These are phyloP conservation scores for Zaprionus ornatus DNA, from an alignment of 1,140 invertebrate genomes.

Conservation along the genomic window DNA sequence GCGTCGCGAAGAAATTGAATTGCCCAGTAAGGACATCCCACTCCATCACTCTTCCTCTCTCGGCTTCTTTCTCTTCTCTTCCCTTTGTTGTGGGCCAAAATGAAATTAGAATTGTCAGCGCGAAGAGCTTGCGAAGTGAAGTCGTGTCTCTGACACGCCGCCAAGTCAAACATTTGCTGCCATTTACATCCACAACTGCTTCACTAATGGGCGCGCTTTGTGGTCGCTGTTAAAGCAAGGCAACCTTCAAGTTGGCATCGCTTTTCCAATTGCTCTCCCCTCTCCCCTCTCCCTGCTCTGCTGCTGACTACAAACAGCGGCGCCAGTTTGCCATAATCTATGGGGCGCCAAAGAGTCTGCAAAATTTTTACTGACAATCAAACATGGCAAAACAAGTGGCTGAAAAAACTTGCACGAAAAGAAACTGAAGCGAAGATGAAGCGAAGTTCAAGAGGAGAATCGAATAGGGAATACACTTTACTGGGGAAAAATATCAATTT, in stretches of 20 bases:
- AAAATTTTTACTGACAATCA: slow-evolving; percentile 80
- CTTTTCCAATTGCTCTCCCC: neutral
- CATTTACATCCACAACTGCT: slow-evolving; percentile 58
- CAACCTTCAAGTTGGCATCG: slow-evolving; percentile 23
- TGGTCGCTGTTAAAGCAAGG: slow-evolving; percentile 58
- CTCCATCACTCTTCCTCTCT: neutral
- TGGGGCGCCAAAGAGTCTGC: slow-evolving; percentile 73
- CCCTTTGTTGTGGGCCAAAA: slow-evolving; percentile 61
- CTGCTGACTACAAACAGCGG: slow-evolving; percentile 35
- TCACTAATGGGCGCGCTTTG: slow-evolving; percentile 61
- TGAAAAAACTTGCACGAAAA: slow-evolving; percentile 52
- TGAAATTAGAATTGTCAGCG: slow-evolving; percentile 78
- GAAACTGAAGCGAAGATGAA: neutral
- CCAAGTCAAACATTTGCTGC: slow-evolving; percentile 59
- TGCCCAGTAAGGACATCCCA: slow-evolving; percentile 32
- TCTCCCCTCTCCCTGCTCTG: neutral
- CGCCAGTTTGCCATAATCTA: slow-evolving; percentile 78
- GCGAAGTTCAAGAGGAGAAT: neutral
- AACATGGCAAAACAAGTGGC: slow-evolving; percentile 48
- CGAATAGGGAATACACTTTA: slow-evolving; percentile 17
- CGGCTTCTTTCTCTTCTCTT: neutral
- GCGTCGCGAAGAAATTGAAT: slow-evolving; percentile 76
- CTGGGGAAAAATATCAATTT: too few relatives aligned
- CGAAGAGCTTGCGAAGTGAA: slow-evolving; percentile 35
- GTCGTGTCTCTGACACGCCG: slow-evolving; percentile 62